Evolutionary conservation across 2,888 invertebrate species (phyloP).

Genomic region (Drosophila kuntzei): DNA sequence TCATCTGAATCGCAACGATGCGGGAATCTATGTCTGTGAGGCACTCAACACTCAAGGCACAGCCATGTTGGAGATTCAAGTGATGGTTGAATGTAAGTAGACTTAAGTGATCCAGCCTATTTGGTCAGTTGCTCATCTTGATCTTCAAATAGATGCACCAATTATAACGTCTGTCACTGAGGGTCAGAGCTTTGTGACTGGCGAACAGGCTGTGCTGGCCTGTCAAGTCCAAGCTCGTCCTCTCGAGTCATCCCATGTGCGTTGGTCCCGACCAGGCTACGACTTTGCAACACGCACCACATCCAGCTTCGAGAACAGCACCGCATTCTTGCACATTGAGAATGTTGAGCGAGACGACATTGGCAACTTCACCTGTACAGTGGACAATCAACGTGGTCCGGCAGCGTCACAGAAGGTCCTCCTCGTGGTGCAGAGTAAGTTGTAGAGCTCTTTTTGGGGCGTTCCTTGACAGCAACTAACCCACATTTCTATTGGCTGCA

Average conservation of each 20-base stretch:
- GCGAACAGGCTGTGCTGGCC: slow-evolving; percentile 81
- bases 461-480: neutral
- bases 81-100: slow-evolving; percentile 83
- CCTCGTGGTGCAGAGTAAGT: slow-evolving; percentile 83
- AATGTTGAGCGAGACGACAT: slow-evolving; percentile 82
- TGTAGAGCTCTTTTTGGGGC: neutral
- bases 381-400: slow-evolving; percentile 82
- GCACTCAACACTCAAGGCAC: slow-evolving; percentile 83
- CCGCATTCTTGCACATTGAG: slow-evolving; percentile 80
- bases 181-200: slow-evolving; percentile 79
- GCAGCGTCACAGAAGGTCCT: slow-evolving; percentile 77
- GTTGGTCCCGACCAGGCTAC: slow-evolving; percentile 82
- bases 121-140: neutral
- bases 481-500: slow-evolving; percentile 21
- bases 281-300: slow-evolving; percentile 80
- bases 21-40: slow-evolving; percentile 82
- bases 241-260: slow-evolving; percentile 79
- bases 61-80: slow-evolving; percentile 80
- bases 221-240: slow-evolving; percentile 82
- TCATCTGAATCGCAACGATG: slow-evolving; percentile 81
- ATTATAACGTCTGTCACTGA: slow-evolving; percentile 80
- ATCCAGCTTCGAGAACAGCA: slow-evolving; percentile 78
- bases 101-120: neutral
- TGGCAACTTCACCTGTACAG: slow-evolving; percentile 83
- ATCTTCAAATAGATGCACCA: slow-evolving; percentile 74